Evolutionary conservation across 2,113 vertebrate species (phyloP), one percentile per base, ranked within the genome.

Genomic region (Morone saxatilis): DNA sequence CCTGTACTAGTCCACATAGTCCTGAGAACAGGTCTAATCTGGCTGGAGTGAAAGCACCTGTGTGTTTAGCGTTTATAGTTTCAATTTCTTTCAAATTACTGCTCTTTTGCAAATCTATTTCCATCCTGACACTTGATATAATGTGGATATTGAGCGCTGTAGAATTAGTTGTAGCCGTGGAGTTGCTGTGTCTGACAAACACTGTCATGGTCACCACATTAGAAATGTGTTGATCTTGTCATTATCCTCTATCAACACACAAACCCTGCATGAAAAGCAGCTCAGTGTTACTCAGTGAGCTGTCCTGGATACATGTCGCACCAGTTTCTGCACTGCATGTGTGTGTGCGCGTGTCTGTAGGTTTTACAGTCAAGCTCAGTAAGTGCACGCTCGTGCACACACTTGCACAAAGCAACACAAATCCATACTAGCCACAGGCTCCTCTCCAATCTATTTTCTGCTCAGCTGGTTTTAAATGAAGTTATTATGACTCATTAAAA

Each of bases 401-500:
- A 57, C 94, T 90, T 94, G 94, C 96, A 96, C 95, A 96, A 95
- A 95, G 71, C 95, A 94, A 91, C 89, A 96, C 94, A 96, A 97
- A 99, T 99, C 97, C 96, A 98, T 98, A 98, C 97, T 97, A 97
- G 97, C 97, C 97, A 94, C 96, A 97, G 97, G 97, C 98, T 97
- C 96, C 97, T 98, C 97, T 97, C 97, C 97, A 97, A 99, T 98
- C 98, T 99, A 99, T 99, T 99, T 99, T 99, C 97, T 99, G 98
- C 98, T 99, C 98, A 99, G 98, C 98, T 99, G 98, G 98, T 98
- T 99, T 99, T 99, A 99, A 99, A 98, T 99, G 97, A 99, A 99
- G 98, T 99, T 99, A 99, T 99, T 99, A 99, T 98, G 98, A 99
- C 97, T 99, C 98, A 99, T 99, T 99, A 99, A 99, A 99, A 99